Evolutionary conservation across 2,797 vertebrate species (phyloP), one percentile per base, ranked within the genome.

Genomic region (Syndactyla subalaris): DNA sequence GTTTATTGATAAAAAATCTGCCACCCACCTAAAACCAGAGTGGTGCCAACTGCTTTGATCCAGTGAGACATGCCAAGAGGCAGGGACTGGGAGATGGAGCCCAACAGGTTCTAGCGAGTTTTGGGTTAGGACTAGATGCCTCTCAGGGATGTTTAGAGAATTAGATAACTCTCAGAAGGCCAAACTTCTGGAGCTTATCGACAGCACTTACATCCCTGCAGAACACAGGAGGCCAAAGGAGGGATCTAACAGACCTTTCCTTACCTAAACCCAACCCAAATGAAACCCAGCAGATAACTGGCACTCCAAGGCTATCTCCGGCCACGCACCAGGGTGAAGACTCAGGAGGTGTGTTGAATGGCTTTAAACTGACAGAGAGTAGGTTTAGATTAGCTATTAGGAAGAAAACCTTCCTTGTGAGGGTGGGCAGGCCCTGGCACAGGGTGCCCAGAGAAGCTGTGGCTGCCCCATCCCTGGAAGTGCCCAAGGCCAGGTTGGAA

Each of bases 401-500:
- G 39, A 17, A 72, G 30, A 1, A 57, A 65, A 23, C 34, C 2
- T 3, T 20, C 58, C 52, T 30, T 58, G 29, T 0, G 17, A 71
- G 29, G 22, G n/a, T 39, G 45, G 10, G 0, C 0, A 89, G 43
- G 20, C 23, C 63, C 49, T 63, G 43, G 29, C 38, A 51, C 73
- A 59, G 66, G 14, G 3, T 71, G 23, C 27, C 13, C 63, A 68
- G 15, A 63, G 55, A 0, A 63, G 43, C 36, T 63, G 49, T 3
- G 58, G 51, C 38, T 77, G 45, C 10, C n/a, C 51, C 45, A 65
- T 39, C 4, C 29, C 58, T 65, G 65, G 38, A 0, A 71, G 1
- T 65, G 54, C 0, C 29, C 51, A 46, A 65, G 73, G 18, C n/a
- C 45, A 66, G 24, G 18, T 0, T 58, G 51, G 57, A 18, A 0